A percentile compares a stretch with the other conserved stretches of the same genome.
Conservation (phyloP, 2,888 invertebrate genomes). For the Brenthis ino region DNA sequence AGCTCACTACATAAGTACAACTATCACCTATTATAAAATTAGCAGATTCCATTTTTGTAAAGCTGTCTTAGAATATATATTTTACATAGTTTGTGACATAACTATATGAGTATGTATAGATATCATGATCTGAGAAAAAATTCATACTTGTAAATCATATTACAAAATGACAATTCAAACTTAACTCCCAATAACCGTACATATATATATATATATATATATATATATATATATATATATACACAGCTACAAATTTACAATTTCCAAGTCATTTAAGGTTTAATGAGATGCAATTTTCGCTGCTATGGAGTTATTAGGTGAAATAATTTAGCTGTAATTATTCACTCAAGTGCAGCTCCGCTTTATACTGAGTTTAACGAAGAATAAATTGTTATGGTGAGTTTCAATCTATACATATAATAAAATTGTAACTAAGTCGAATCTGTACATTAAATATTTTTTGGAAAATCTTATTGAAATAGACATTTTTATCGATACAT, state of each 20-base stretch:
- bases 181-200: neutral
- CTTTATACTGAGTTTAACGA: constrained; percentile 17
- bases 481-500: too few relatives aligned
- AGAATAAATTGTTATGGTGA: constrained; percentile 11
- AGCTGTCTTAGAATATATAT: too few relatives aligned
- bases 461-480: too few relatives aligned
- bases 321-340: constrained; percentile 41
- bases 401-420: neutral
- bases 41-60: too few relatives aligned
- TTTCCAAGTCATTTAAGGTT: constrained; percentile 37
- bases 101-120: too few relatives aligned
- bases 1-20: too few relatives aligned
- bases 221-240: neutral
- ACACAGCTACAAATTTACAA: constrained; percentile 20
- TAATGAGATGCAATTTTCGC: constrained; percentile 38
- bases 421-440: too few relatives aligned
- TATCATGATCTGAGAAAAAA: too few relatives aligned
- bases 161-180: neutral
- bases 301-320: constrained; percentile 38
- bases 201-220: neutral
- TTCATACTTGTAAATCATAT: neutral
- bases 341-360: constrained; percentile 34
- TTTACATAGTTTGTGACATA: too few relatives aligned
- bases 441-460: too few relatives aligned
- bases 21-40: too few relatives aligned